Percentiles rank a stretch among this genome's conserved stretches.
These are phyloP conservation scores for Drosophila neocordata DNA, from an alignment of 1,140 invertebrate genomes.

Conservation along the genomic window DNA sequence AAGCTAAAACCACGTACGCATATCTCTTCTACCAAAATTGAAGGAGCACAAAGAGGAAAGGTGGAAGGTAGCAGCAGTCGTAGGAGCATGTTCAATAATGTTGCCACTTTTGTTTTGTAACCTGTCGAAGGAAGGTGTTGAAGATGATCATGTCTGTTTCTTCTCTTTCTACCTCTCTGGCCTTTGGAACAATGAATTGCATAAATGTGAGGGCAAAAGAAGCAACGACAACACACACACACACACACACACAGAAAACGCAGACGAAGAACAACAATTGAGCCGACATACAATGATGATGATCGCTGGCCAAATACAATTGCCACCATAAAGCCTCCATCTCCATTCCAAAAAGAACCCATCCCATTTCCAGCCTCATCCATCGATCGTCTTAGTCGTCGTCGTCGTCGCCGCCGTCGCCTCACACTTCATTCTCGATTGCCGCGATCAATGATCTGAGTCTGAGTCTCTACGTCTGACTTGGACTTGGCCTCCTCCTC, in stretches of 20 bases:
- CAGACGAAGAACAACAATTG: conserved; percentile 62
- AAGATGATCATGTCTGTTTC: conserved; percentile 74
- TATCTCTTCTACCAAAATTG: conserved; percentile 62
- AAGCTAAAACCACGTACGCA: conserved; percentile 66
- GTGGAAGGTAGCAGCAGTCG: conserved; percentile 1
- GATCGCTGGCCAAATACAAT: conserved; percentile 75
- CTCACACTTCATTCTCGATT: conserved; percentile 57
- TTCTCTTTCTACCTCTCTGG: conserved; percentile 1
- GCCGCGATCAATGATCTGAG: conserved; percentile 77
- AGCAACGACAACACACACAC: conserved; percentile 24
- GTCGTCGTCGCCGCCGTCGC: neutral
- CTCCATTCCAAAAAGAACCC: conserved; percentile 20
- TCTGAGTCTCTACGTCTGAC: conserved; percentile 25
- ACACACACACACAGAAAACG: neutral
- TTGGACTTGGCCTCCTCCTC: conserved; percentile 16
- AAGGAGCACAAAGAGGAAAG: conserved; percentile 12
- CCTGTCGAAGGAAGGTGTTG: conserved; percentile 81
- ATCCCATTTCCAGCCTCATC: conserved; percentile 33
- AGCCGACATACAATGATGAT: conserved; percentile 62
- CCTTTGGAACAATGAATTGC: conserved; percentile 70
- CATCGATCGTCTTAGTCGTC: conserved; percentile 20
- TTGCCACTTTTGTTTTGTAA: conserved; percentile 82
- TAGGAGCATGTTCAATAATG: conserved; percentile 69
- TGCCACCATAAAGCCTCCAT: conserved; percentile 71
- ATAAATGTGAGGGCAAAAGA: conserved; percentile 68